Base-by-base conservation (phyloP, 2,113 vertebrate species). In the Scytalopus superciliaris region DNA sequence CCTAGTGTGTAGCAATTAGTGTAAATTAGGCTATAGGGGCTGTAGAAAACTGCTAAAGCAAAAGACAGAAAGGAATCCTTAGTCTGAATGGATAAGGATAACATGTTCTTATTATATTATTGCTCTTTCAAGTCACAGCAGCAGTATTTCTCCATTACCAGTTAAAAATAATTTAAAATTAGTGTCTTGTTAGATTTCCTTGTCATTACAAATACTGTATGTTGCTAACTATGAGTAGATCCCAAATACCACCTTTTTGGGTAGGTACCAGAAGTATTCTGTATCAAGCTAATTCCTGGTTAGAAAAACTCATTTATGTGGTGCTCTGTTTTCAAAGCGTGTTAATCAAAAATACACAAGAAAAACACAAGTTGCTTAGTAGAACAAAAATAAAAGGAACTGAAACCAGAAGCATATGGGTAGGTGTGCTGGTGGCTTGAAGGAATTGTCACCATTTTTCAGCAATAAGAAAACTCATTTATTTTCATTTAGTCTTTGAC, bases 241-340 rank as follows among this genome's bases (percentile, higher is more conserved):
- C 16, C 21, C 7, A 53, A 31, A 35, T 42, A 30, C 1, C 21
- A 15, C 0, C 0, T 55, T 78, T 64, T 59, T 57, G n/a, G 3
- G 9, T n/a, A 35, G 8, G 1, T 42, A 27, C 35, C 3, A 0
- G 33, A 50, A 52, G 1, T 62, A 6, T 76, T 50, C 28, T 60
- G 4, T 60, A 23, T 45, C 18, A 56, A 68, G 49, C 7, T 24
- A 39, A 7, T 50, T 87, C 5, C 3, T 64, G 17, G 19, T 64
- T 82, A 72, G 35, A 35, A 82, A 89, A 78, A 12, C 19, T 45
- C 18, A 28, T 5, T 80, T 52, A 19, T 0, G 3, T 81, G 13
- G 11, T 63, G 19, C 35, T 82, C 21, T 60, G 2, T 55, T 66
- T 91, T 84, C 22, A 13, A 78, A 60, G 11, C 40, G 12, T 64